A percentile compares a stretch with the other conserved stretches of the same genome.
Conservation (phyloP, 2,888 invertebrate genomes). For the Monopis laevigella region DNA sequence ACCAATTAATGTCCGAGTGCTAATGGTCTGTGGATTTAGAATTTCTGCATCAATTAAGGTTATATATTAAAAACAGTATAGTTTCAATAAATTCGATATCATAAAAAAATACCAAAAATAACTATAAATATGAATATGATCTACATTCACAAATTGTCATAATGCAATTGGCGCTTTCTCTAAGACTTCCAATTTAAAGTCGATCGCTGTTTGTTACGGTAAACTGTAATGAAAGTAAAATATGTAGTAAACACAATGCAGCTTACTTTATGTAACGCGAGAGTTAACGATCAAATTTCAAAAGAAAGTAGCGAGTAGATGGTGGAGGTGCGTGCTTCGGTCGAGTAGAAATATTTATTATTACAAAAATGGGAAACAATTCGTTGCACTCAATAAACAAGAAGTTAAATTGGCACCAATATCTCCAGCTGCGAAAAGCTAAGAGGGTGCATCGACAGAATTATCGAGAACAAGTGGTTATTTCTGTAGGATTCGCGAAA, state of each 20-base stretch:
- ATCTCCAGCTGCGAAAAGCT: conserved; percentile 48
- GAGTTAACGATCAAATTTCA: conserved; percentile 43
- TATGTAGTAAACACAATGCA: conserved; percentile 5
- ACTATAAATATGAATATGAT: no score
- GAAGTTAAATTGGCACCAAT: conserved; percentile 38
- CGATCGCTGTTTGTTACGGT: conserved; percentile 12
- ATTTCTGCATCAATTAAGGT: no score
- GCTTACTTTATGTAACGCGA: conserved; percentile 18
- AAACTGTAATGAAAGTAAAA: conserved; percentile 18
- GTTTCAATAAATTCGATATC: no score
- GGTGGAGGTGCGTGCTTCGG: neutral
- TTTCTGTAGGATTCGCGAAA: conserved; percentile 58
- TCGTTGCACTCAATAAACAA: conserved; percentile 29
- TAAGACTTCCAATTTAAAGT: conserved; percentile 36
- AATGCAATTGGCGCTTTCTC: conserved; percentile 5
- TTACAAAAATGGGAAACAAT: conserved; percentile 27
- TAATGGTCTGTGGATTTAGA: no score
- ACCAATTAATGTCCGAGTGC: no score
- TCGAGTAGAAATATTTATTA: neutral
- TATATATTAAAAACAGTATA: no score
- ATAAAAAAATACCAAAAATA: no score
- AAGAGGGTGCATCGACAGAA: conserved; percentile 34
- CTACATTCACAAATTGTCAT: no score
- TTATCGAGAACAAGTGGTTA: conserved; percentile 46
- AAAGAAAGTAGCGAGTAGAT: conserved; percentile 51